These are phyloP conservation scores for Sacculina carcini DNA, from an alignment of 2,888 invertebrate genomes.

Conservation along the genomic window DNA sequence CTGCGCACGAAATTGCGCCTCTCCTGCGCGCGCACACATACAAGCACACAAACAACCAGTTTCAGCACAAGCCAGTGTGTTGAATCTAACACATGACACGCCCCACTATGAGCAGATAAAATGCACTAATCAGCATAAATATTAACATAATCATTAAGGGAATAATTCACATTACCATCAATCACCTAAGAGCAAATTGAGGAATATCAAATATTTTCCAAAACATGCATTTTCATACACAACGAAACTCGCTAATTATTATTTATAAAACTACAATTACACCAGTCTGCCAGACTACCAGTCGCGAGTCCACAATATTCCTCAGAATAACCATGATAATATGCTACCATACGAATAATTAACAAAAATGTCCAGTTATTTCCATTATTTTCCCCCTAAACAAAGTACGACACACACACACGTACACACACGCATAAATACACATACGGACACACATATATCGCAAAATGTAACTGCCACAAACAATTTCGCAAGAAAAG, in stretches of 20 bases:
- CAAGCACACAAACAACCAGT: background rate
- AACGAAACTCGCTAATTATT: no score
- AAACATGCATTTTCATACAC: no score
- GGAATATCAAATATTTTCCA: background rate
- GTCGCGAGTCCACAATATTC: no score
- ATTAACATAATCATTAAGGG: background rate
- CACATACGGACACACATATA: background rate
- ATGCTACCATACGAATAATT: no score
- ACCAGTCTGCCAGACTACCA: no score
- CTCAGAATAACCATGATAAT: no score
- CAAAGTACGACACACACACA: background rate
- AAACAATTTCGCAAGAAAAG: no score
- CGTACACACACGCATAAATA: background rate
- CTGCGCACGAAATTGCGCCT: conserved; percentile 89
- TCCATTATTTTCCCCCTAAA: background rate
- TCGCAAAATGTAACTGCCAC: background rate
- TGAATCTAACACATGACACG: background rate
- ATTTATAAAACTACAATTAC: no score
- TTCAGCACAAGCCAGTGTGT: background rate
- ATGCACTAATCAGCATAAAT: background rate
- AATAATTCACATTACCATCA: no score
- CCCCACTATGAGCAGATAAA: background rate
- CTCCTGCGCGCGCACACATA: conserved; percentile 34
- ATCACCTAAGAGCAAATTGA: no score
- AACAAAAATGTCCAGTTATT: background rate